These are phyloP conservation scores for Craseonycteris thonglongyai DNA, from an alignment of 2,113 vertebrate species.

Conservation along the genomic window DNA sequence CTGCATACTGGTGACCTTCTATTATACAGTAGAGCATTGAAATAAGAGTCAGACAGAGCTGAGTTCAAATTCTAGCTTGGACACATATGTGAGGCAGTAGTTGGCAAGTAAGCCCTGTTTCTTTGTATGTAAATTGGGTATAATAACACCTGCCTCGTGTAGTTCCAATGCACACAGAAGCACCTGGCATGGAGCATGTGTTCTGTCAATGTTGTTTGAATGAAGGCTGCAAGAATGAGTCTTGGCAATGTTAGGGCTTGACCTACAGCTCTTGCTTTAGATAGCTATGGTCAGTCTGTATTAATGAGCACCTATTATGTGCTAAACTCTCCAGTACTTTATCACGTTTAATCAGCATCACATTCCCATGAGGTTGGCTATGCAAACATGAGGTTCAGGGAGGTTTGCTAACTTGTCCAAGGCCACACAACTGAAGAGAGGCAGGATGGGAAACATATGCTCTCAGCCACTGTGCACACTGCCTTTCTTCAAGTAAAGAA, in stretches of 20 bases:
- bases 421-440: not conserved
- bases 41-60: not conserved
- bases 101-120: not conserved
- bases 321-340: not conserved
- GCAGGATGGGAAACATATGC: not conserved
- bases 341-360: not conserved
- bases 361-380: not conserved
- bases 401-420: not conserved
- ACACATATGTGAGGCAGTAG: not conserved
- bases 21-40: not conserved
- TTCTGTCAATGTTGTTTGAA: not conserved
- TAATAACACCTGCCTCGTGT: not conserved
- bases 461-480: not conserved
- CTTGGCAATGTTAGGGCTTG: not conserved
- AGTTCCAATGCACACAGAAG: not conserved
- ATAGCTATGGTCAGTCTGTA: not conserved
- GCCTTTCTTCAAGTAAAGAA: not conserved
- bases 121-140: not conserved
- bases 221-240: not conserved
- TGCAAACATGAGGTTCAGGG: not conserved
- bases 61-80: not conserved
- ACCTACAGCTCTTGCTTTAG: not conserved
- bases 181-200: rapidly evolving
- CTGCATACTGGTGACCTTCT: not conserved
- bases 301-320: not conserved